These are phyloP conservation scores for Coronaproctus castanopsis DNA, from an alignment of 2,888 invertebrate genomes.

Conservation along the genomic window DNA sequence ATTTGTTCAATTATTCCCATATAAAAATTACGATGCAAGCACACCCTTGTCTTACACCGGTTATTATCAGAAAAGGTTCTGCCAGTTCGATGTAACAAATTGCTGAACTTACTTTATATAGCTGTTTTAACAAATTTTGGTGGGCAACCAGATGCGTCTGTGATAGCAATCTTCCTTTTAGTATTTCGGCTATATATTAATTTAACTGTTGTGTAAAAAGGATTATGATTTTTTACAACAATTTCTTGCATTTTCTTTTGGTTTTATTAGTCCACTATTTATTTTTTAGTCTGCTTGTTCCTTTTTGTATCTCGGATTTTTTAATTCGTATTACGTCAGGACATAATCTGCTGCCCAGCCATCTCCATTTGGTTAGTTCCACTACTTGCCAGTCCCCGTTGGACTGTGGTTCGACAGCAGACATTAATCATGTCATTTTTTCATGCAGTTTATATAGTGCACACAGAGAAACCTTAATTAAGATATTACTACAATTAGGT, in stretches of 20 bases:
- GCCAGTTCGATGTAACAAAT: background rate
- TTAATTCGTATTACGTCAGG: no score
- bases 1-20: background rate
- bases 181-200: background rate
- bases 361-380: no score
- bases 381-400: no score
- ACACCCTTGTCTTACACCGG: background rate
- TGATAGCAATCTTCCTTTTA: background rate
- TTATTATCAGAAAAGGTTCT: background rate
- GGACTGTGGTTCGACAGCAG: no score
- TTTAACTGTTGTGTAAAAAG: background rate
- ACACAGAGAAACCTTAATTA: no score
- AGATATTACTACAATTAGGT: no score
- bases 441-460: no score
- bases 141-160: background rate
- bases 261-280: background rate
- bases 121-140: background rate
- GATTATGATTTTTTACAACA: background rate
- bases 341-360: no score
- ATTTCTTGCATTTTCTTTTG: background rate
- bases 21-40: no score
- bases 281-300: background rate
- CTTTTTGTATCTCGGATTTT: background rate
- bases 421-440: no score
- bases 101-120: background rate